Evolutionary conservation across 1,140 invertebrate genomes (phyloP), one percentile per base, ranked within the genome.

Genomic region (Calycopis cecrops): DNA sequence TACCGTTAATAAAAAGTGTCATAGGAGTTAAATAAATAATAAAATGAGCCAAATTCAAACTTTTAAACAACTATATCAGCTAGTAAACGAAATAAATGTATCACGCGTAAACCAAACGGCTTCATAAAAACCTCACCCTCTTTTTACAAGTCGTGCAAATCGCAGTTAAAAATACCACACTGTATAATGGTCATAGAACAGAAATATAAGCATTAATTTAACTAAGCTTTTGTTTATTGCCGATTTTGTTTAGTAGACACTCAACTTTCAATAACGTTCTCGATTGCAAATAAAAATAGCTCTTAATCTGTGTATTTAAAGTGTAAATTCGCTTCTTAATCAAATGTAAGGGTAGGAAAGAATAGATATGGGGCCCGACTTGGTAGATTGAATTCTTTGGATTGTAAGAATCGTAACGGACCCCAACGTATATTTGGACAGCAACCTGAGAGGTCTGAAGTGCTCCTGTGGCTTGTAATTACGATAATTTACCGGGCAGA

Each of bases 381-480:
- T 64, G 57, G 62, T 62, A 60, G 76, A 84, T 79, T 73, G 70
- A 80, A 79, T 85, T 86, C 81, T 74, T 82, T 86, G 78, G 76
- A 80, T 71, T 80, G 69, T 63, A 71, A 77, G 74, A 68, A 65
- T 67, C 76, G 72, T 83, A 87, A 85, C 83, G 81, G 79, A 78
- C 83, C 83, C 83, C 69, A 87, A 87, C 83, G 83, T 85, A 81
- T 83, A 84, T 87, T 87, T 87, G 83, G 83, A 85, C 81, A 85
- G 73, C 75, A 85, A 83, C 65, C 78, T 69, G 83, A 85, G 83
- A 85, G 83, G 67, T 79, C 63, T 85, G 68, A 73, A 86, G 83
- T 83, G 75, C 69, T 71, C 73, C 69, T 71, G 66, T 66, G 72
- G 72, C 77, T 86, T 81, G 76, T 86, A 86, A 86, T 86, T 85